Percentiles rank a stretch among this genome's conserved stretches.
phyloP scores from a whole-genome alignment of 2,888 invertebrate genomes.

The Gnatocerus cornutus region DNA sequence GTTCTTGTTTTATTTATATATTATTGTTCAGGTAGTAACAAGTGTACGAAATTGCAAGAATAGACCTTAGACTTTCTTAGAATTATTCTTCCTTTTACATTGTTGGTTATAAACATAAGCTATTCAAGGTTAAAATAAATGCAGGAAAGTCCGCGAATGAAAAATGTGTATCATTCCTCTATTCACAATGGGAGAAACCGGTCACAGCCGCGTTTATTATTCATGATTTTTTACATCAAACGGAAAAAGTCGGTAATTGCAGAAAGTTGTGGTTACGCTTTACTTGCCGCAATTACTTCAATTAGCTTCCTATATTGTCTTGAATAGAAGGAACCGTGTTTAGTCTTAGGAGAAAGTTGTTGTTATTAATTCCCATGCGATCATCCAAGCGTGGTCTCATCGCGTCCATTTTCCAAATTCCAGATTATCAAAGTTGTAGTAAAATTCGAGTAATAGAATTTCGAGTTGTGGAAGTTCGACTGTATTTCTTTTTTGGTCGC shows the following conservation, averaged over 20 bases:
- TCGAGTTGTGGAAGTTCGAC: too few species aligned
- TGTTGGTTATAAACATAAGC: slow-evolving; percentile 30
- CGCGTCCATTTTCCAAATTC: slow-evolving; percentile 12
- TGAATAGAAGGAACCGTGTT: slow-evolving; percentile 23
- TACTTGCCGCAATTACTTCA: slow-evolving; percentile 27
- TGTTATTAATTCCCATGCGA: slow-evolving; percentile 28
- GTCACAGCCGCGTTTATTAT: background rate
- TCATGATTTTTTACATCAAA: background rate
- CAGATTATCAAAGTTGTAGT: too few species aligned
- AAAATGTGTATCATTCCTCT: slow-evolving; percentile 3
- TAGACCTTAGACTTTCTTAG: slow-evolving; percentile 18
- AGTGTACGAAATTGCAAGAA: slow-evolving; percentile 31
- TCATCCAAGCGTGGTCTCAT: slow-evolving; percentile 34
- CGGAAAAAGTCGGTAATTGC: slow-evolving; percentile 6
- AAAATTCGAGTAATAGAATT: too few species aligned
- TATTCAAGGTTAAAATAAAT: slow-evolving; percentile 29
- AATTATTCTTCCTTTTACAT: slow-evolving; percentile 34
- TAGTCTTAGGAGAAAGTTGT: slow-evolving; percentile 29
- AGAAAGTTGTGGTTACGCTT: slow-evolving; percentile 31
- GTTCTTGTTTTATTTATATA: slow-evolving; percentile 38
- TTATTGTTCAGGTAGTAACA: slow-evolving; percentile 33
- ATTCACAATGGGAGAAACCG: slow-evolving; percentile 8
- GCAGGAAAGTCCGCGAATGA: slow-evolving; percentile 22
- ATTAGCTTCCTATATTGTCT: slow-evolving; percentile 29
- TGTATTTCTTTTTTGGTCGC: too few species aligned